Percentiles rank a stretch among this genome's conserved stretches.
phyloP scores from a whole-genome alignment of 2,888 invertebrate species.

The Malacosoma neustria region DNA sequence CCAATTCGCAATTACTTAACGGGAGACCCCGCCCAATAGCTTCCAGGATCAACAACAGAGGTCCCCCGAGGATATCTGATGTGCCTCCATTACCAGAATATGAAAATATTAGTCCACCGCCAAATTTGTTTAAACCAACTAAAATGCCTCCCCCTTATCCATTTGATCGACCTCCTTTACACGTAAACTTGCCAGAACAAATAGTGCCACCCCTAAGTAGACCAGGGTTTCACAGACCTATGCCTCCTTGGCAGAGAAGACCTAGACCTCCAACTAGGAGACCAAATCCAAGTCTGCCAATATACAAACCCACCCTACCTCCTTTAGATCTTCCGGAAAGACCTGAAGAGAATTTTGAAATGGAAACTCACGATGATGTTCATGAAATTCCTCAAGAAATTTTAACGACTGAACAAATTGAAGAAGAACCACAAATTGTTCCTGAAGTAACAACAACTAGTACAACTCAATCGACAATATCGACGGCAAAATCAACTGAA shows the following conservation, averaged over 20 bases:
- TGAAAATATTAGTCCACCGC: constrained; percentile 69
- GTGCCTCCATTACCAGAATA: constrained; percentile 81
- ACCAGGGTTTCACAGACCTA: constrained; percentile 75
- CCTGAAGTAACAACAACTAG: constrained; percentile 25
- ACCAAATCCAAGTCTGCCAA: constrained; percentile 71
- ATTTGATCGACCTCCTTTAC: constrained; percentile 81
- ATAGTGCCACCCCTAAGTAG: constrained; percentile 78
- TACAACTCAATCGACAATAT: constrained; percentile 23
- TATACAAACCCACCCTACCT: constrained; percentile 76
- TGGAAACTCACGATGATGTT: no score
- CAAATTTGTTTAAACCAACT: constrained; percentile 55
- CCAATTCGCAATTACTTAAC: constrained; percentile 77
- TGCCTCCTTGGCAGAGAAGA: constrained; percentile 80
- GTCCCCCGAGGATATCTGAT: constrained; percentile 90
- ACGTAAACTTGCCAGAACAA: constrained; percentile 84
- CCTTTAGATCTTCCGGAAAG: constrained; percentile 29
- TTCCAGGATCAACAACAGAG: constrained; percentile 90
- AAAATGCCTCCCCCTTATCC: constrained; percentile 82
- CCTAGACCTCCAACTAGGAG: constrained; percentile 72
- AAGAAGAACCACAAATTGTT: no score
- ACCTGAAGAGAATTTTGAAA: constrained; percentile 47
- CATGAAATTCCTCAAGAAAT: no score
- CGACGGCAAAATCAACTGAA: constrained; percentile 18
- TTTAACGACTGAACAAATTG: constrained; percentile 22
- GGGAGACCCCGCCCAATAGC: constrained; percentile 81